Evolutionary conservation across 1,140 invertebrate species (phyloP), one percentile per base, ranked within the genome.

Genomic region (Drosophila punjabiensis): DNA sequence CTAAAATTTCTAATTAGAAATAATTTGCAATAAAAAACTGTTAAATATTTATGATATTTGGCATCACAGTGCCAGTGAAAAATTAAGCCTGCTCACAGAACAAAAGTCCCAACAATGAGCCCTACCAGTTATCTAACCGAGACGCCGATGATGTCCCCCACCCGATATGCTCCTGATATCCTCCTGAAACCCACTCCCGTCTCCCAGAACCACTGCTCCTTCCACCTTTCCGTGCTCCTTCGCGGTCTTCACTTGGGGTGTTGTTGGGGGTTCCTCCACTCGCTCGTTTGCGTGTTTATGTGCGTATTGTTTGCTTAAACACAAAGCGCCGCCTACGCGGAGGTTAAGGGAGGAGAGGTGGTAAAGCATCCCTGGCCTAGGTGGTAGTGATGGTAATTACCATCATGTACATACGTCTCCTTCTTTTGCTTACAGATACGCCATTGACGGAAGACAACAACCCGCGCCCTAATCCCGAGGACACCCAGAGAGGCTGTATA

Each of bases 361-460:
- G 24, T 6, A 5, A 16, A 10, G 39, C 32, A 47, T 59, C 28
- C 52, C 35, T 41, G 16, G 30, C 39, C 53, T 64, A 61, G 66
- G 45, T 61, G 53, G 78, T 81, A 76, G 84, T 89, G 75, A 89
- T 81, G 84, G 85, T 88, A 88, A 88, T 88, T 90, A 90, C 86
- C 81, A 69, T 70, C 63, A 73, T 79, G 74, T 78, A 85, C 64
- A 78, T 85, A 79, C 56, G 67, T 82, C 78, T 76, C 16, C 60
- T n/a, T n/a, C 48, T 63, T 80, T 80, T 65, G 20, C 50, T 61
- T 62, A 78, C 73, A 82, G 79, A 59, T 24, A 59, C 47, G 47
- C 28, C 68, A 68, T 35, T 61, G 30, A 56, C 61, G 13, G 53
- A 37, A 35, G 63, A 65, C 67, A 60, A 35, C 56, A 61, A 48